Percentiles rank a stretch among this genome's conserved stretches.
Conservation (phyloP, 2,888 invertebrate genomes). For the Pyrochroa serraticornis region DNA sequence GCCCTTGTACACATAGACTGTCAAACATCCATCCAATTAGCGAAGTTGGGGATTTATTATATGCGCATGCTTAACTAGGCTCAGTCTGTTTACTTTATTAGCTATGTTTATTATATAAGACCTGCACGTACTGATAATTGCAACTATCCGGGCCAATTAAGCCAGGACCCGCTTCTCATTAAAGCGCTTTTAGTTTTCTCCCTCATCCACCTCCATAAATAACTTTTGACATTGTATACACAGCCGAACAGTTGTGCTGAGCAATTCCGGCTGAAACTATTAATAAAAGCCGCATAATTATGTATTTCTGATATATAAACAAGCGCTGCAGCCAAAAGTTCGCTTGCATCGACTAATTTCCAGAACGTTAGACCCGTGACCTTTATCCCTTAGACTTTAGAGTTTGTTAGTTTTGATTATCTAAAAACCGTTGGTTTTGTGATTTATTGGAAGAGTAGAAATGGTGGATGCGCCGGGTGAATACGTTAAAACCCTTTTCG, state of each 20-base stretch:
- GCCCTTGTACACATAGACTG: constrained; percentile 40
- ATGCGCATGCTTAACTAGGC: constrained; percentile 51
- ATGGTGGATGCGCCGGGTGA: too few species aligned
- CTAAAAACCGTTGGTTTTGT: too few species aligned
- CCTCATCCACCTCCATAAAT: constrained; percentile 27
- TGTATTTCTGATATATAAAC: too few species aligned
- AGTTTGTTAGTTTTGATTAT: too few species aligned
- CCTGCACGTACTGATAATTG: constrained; percentile 51
- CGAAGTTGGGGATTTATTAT: constrained; percentile 56
- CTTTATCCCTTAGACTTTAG: too few species aligned
- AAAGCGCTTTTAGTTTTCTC: constrained; percentile 35
- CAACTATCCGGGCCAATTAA: constrained; percentile 52
- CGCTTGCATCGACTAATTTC: neutral
- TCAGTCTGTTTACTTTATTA: constrained; percentile 53
- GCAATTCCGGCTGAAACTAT: constrained; percentile 17
- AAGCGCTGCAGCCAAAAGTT: too few species aligned
- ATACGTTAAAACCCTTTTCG: too few species aligned
- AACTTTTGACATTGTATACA: constrained; percentile 29
- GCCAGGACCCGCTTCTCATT: constrained; percentile 47
- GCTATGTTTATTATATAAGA: constrained; percentile 53
- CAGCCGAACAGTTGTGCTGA: constrained; percentile 17
- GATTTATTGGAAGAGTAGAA: too few species aligned
- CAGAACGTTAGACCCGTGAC: too few species aligned
- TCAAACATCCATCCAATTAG: constrained; percentile 59
- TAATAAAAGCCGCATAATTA: constrained; percentile 11